Evolutionary conservation across 2,888 invertebrate genomes (phyloP).

Genomic region (Ditula angustiorana): DNA sequence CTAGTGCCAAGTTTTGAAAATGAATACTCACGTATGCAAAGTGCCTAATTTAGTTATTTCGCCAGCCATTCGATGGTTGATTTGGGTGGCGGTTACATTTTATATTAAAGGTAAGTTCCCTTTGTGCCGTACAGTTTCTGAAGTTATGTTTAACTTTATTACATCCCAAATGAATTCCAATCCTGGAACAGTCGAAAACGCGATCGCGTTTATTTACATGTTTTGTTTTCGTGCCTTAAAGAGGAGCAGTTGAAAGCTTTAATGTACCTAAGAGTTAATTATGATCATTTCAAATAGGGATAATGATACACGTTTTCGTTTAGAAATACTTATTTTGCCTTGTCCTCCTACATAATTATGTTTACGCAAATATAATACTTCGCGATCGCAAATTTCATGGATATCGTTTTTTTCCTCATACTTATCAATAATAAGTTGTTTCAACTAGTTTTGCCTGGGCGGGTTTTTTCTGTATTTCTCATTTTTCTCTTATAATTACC

Average conservation of each 20-base stretch:
- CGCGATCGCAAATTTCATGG: too few species aligned
- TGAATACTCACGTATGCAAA: conserved; percentile 41
- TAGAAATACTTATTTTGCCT: too few species aligned
- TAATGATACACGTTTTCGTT: too few species aligned
- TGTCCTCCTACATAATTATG: too few species aligned
- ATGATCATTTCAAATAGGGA: too few species aligned
- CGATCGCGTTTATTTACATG: neutral
- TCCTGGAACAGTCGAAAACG: neutral
- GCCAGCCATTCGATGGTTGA: conserved; percentile 55
- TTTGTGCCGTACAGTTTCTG: neutral
- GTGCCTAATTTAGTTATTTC: conserved; percentile 55
- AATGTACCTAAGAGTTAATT: too few species aligned
- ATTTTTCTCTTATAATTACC: too few species aligned
- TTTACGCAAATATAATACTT: too few species aligned
- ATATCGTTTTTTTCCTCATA: too few species aligned
- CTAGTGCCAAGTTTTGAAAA: conserved; percentile 45
- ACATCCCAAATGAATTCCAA: neutral
- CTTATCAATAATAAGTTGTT: too few species aligned
- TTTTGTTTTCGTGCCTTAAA: neutral
- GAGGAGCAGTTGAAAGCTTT: neutral
- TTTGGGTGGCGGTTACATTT: conserved; percentile 65
- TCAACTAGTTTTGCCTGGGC: too few species aligned
- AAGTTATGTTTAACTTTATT: conserved; percentile 1
- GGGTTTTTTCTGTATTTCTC: too few species aligned
- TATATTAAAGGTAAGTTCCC: conserved; percentile 66